Conservation (phyloP, 1,140 invertebrate species). For the Ptiloglossa arizonensis region DNA sequence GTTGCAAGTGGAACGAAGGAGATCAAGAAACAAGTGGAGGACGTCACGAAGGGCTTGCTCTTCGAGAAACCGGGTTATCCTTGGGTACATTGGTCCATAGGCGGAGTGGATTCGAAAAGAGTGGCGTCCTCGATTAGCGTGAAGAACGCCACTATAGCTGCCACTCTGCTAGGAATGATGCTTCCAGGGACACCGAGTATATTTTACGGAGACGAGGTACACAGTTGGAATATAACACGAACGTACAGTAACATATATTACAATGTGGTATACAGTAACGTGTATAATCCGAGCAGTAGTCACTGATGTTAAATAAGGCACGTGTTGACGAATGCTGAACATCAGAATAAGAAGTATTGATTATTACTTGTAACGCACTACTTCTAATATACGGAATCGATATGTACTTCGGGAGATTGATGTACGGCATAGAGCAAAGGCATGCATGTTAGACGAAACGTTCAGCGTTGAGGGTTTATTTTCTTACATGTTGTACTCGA, state of each 20-base stretch:
- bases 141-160: conserved; percentile 84
- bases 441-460: neutral
- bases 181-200: conserved; percentile 90
- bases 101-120: conserved; percentile 83
- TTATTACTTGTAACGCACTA: neutral
- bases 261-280: no score
- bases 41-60: conserved; percentile 82
- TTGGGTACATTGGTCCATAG: conserved; percentile 91
- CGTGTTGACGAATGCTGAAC: neutral
- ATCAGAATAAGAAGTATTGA: neutral
- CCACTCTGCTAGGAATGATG: conserved; percentile 87
- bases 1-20: conserved; percentile 83
- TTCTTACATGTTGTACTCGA: no score
- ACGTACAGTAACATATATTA: neutral
- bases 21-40: conserved; percentile 84
- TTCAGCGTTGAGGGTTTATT: neutral
- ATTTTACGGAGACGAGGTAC: conserved; percentile 91
- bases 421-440: neutral
- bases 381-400: neutral
- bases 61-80: conserved; percentile 85
- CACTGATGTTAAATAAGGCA: neutral
- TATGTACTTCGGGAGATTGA: neutral
- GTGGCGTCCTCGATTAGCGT: conserved; percentile 82
- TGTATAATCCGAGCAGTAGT: neutral
- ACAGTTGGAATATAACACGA: neutral